These are phyloP conservation scores for Taenaris catops DNA, from an alignment of 2,888 invertebrate genomes.

Conservation along the genomic window DNA sequence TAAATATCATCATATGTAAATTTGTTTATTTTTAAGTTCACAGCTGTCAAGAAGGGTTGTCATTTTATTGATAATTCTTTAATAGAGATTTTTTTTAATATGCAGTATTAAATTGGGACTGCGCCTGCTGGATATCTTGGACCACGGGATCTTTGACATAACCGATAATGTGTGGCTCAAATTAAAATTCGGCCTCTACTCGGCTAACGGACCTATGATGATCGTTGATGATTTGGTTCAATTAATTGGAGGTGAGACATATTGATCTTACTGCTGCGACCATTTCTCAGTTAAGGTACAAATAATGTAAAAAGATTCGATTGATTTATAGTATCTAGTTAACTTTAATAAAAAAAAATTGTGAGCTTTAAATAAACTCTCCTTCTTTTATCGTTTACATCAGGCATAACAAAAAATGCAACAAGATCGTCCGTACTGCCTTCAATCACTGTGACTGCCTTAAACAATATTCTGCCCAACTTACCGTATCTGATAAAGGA, in stretches of 20 bases:
- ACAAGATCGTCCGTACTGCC: conserved; percentile 1
- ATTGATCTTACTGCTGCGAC: too few relatives aligned
- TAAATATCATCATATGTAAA: too few relatives aligned
- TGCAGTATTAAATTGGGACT: conserved; percentile 52
- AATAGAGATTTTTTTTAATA: too few relatives aligned
- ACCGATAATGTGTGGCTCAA: conserved; percentile 43
- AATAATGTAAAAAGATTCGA: too few relatives aligned
- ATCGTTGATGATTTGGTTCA: conserved; percentile 47
- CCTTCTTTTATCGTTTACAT: too few relatives aligned
- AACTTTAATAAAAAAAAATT: too few relatives aligned
- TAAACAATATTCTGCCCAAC: conserved; percentile 24
- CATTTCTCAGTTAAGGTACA: too few relatives aligned
- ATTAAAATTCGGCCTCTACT: conserved; percentile 41
- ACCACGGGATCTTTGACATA: conserved; percentile 49
- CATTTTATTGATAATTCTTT: too few relatives aligned
- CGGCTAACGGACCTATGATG: conserved; percentile 39
- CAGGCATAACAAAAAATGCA: conserved; percentile 39
- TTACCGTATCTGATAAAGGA: conserved; percentile 51
- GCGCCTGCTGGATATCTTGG: conserved; percentile 52
- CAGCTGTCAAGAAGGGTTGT: too few relatives aligned
- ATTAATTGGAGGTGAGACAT: conserved; percentile 45
- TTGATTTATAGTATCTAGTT: too few relatives aligned
- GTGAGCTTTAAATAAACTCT: too few relatives aligned
- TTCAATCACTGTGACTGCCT: conserved; percentile 1
- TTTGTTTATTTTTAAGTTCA: too few relatives aligned